Percentiles rank a stretch among this genome's conserved stretches.
Evolutionary conservation across 2,888 invertebrate genomes (phyloP).

Genomic region (Pristionchus fissidentatus): DNA sequence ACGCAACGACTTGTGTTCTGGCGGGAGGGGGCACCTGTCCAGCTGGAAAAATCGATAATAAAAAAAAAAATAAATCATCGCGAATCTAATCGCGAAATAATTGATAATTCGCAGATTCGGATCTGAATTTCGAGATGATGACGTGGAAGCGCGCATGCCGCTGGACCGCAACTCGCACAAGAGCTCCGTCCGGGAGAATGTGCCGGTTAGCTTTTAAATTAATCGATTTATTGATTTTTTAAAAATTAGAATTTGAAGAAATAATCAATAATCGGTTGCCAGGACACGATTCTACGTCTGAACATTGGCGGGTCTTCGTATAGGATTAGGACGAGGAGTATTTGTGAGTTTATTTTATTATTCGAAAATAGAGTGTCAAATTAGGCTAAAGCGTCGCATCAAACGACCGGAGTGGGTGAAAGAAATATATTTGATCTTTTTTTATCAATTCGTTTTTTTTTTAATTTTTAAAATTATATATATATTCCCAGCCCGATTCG

Average conservation of each 20-base stretch:
- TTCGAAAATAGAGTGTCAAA: too few species aligned
- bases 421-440: too few species aligned
- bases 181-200: conserved; percentile 55
- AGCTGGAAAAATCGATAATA: neutral
- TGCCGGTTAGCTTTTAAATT: conserved; percentile 45
- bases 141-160: conserved; percentile 65
- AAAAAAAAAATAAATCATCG: neutral
- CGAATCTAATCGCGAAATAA: too few species aligned
- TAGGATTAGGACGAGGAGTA: conserved; percentile 70
- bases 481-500: conserved; percentile 56
- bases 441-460: too few species aligned
- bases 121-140: conserved; percentile 56
- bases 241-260: too few species aligned
- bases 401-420: too few species aligned
- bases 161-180: conserved; percentile 62
- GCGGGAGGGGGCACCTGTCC: conserved; percentile 11
- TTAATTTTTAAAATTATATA: too few species aligned
- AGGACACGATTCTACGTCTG: conserved; percentile 72
- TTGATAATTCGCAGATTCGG: too few species aligned
- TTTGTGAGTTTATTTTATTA: conserved; percentile 55
- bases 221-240: neutral
- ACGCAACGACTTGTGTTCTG: neutral
- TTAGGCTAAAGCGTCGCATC: too few species aligned
- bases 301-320: conserved; percentile 74
- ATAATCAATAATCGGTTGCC: neutral